Evolutionary conservation across 1,140 invertebrate species (phyloP).

Genomic region (Calliopsis andreniformis): DNA sequence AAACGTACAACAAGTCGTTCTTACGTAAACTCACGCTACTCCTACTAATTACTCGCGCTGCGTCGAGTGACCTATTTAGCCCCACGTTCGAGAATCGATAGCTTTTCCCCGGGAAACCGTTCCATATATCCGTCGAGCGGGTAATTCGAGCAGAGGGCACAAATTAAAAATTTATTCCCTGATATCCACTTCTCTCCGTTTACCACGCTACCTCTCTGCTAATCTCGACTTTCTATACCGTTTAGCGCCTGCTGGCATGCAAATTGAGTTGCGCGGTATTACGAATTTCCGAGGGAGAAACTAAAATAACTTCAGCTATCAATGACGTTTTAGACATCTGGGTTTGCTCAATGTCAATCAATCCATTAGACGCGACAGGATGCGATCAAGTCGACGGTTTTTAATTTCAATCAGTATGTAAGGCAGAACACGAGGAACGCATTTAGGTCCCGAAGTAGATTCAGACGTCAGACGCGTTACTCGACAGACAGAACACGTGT

Average conservation of each 20-base stretch:
- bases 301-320: too few relatives aligned
- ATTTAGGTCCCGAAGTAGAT: background rate
- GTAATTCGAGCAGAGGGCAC: background rate
- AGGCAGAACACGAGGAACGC: background rate
- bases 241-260: too few relatives aligned
- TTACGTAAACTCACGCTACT: slow-evolving; percentile 15
- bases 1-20: slow-evolving; percentile 13
- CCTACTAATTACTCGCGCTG: slow-evolving; percentile 16
- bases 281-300: too few relatives aligned
- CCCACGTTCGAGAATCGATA: slow-evolving; percentile 30
- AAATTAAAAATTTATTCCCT: slow-evolving; percentile 27
- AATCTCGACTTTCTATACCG: too few relatives aligned
- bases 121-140: background rate
- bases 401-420: background rate
- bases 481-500: background rate
- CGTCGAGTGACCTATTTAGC: slow-evolving; percentile 32
- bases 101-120: slow-evolving; percentile 11
- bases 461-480: slow-evolving; percentile 2
- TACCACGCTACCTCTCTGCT: too few relatives aligned
- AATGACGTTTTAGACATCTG: too few relatives aligned
- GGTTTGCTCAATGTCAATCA: background rate
- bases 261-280: too few relatives aligned
- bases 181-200: slow-evolving; percentile 1
- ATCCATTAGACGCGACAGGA: background rate
- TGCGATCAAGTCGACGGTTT: background rate